Base-by-base conservation (phyloP, 2,797 vertebrate genomes). In the Siniperca scherzeri region DNA sequence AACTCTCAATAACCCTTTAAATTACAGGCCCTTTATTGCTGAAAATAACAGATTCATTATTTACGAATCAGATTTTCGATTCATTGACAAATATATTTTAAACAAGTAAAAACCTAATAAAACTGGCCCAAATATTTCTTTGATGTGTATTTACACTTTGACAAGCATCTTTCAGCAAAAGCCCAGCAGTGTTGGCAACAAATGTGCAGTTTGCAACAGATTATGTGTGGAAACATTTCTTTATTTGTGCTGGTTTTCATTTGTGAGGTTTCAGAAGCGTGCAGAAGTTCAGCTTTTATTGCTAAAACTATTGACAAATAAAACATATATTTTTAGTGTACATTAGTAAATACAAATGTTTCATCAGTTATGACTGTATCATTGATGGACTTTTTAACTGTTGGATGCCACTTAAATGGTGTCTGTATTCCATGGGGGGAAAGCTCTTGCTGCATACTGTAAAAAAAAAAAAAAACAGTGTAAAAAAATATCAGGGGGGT, bases 81-180 rank as follows among this genome's bases (percentile, higher is more conserved):
- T 57, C 2, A 36, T 16, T 61, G 14, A 64, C 16, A 12, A 70
- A 42, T 38, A 42, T 53, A 55, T 25, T 27, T 44, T 27, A 33
- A 3, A 25, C 14, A 62, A 68, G 6, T 3, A 19, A 40, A 66
- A 48, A 30, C 9, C 22, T 1, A 38, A 50, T 3, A 21, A 14
- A 21, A 17, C 10, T 13, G 13, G 4, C 11, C 8, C 14, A 76
- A n/a, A 38, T 53, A 22, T 14, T 36, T 46, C 2, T 27, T 66
- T 70, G 17, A 33, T 25, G 25, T 74, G 48, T 38, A 46, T 61
- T 61, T 46, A 61, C 7, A 38, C 14, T 40, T 65, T 38, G 27
- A 53, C 40, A 44, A 42, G 38, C 13, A 16, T 60, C 25, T 57
- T 60, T 71, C 30, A 84, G 70, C 22, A 38, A 61, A 21, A 55